Evolutionary conservation across 2,888 invertebrate genomes (phyloP).

Genomic region (Watsonalla binaria): DNA sequence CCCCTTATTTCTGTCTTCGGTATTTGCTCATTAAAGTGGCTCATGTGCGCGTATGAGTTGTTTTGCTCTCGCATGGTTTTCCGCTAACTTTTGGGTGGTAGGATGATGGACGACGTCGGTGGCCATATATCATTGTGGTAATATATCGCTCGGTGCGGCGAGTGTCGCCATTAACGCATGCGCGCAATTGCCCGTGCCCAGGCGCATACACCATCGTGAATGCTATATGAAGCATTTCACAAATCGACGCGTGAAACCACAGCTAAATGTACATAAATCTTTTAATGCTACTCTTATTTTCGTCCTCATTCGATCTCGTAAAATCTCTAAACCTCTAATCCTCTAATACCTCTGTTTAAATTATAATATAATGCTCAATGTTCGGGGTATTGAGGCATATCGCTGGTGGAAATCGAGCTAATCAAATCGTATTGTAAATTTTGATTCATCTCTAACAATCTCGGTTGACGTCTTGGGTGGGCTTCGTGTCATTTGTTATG

Average conservation of each 20-base stretch:
- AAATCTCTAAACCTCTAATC: slow-evolving; percentile 52
- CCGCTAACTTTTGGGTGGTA: slow-evolving; percentile 78
- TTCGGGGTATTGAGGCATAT: slow-evolving; percentile 34
- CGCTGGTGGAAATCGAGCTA: slow-evolving; percentile 45
- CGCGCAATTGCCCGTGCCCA: slow-evolving; percentile 63
- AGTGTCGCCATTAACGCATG: slow-evolving; percentile 78
- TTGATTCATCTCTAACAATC: slow-evolving; percentile 38
- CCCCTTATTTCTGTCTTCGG: slow-evolving; percentile 76
- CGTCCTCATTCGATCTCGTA: slow-evolving; percentile 59
- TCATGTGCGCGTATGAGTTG: slow-evolving; percentile 49
- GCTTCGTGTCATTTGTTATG: slow-evolving; percentile 49
- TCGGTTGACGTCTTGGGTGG: slow-evolving; percentile 58
- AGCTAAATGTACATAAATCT: slow-evolving; percentile 71
- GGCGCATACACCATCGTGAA: slow-evolving; percentile 41
- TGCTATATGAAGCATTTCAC: slow-evolving; percentile 64
- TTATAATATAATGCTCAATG: slow-evolving; percentile 15
- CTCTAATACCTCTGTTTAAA: slow-evolving; percentile 42
- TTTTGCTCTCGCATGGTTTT: slow-evolving; percentile 65
- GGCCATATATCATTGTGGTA: slow-evolving; percentile 75
- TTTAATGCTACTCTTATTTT: slow-evolving; percentile 72
- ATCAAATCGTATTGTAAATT: slow-evolving; percentile 63
- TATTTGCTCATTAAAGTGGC: slow-evolving; percentile 72
- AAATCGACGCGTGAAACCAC: slow-evolving; percentile 71
- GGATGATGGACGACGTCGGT: slow-evolving; percentile 72
- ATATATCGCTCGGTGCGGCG: slow-evolving; percentile 72